Evolutionary conservation across 1,140 invertebrate genomes (phyloP), one percentile per base, ranked within the genome.

Genomic region (Triops cancriformis): DNA sequence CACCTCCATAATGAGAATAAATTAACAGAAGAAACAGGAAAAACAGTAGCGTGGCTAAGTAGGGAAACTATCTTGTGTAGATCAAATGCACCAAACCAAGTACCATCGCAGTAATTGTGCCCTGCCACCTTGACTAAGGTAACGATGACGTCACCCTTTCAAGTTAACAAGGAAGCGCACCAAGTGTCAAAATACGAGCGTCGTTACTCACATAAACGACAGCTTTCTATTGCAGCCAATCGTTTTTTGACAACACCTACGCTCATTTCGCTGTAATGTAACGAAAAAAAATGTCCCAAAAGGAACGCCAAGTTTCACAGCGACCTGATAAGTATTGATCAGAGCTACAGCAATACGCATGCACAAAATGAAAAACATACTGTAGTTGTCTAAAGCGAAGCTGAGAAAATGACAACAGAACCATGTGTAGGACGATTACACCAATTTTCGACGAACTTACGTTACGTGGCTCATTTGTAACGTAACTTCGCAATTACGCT

Each of bases 271-370:
- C 31, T 37, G 31, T 37, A 37, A 37, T 37, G 31, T 7, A 37
- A 37, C 31, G 31, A 37, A 7, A 37, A n/a, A 37, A 37, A 37
- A 37, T 37, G 31, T 2, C 31, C 23, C 51, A 18, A 64, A 64
- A 10, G 18, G 51, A 64, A 64, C 51, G 51, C 51, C 51, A 64
- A 64, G 51, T 10, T 23, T 64, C 51, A 64, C 51, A 4, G 51
- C 45, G 45, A 23, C 51, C 51, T 37, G n/a, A 64, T 64, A 64
- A 64, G 51, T 64, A 64, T 64, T 64, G 51, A 64, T 64, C 51
- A 64, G 51, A 64, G 51, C 23, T 64, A 23, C 51, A 64, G 14
- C 18, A 64, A 64, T 64, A 64, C 51, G 51, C 51, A 18, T 64
- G 51, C 51, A 64, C 51, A 64, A 64, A 64, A 64, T 18, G 23